Conservation (phyloP, 1,140 invertebrate genomes). For the Anthonomus grandis region DNA sequence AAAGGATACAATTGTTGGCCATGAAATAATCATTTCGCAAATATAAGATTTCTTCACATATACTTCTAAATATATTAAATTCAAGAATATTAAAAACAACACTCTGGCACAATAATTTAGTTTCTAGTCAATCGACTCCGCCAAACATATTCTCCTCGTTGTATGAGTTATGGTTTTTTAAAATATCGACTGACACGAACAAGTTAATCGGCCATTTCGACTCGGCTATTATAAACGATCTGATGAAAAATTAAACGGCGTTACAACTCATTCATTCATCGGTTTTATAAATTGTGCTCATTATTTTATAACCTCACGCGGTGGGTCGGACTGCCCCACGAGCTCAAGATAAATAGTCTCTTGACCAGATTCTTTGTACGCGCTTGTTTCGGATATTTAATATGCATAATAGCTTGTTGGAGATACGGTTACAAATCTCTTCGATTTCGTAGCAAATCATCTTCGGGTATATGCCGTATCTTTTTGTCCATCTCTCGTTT, state of each 20-base stretch:
- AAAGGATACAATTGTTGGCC: too few species aligned
- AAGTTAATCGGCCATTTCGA: constrained; percentile 38
- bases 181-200: constrained; percentile 33
- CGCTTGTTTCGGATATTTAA: constrained; percentile 27
- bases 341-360: constrained; percentile 21
- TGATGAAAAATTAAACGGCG: constrained; percentile 40
- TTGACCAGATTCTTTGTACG: constrained; percentile 22
- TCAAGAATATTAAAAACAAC: too few species aligned
- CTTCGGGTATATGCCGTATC: too few species aligned
- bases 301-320: constrained; percentile 34
- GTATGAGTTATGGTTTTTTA: constrained; percentile 31
- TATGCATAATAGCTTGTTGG: constrained; percentile 28
- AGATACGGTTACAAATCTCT: constrained; percentile 26
- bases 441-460: too few species aligned
- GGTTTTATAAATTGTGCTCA: constrained; percentile 39
- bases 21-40: too few species aligned
- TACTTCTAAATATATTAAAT: too few species aligned
- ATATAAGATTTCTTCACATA: too few species aligned
- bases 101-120: background rate
- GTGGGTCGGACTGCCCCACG: constrained; percentile 26
- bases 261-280: constrained; percentile 40
- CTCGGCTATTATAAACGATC: constrained; percentile 36
- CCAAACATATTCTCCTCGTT: constrained; percentile 5
- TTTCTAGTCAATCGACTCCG: too few species aligned
- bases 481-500: too few species aligned